Percentiles rank a stretch among this genome's conserved stretches.
Evolutionary conservation across 2,113 vertebrate genomes (phyloP).

Genomic region (Urocolius indicus): DNA sequence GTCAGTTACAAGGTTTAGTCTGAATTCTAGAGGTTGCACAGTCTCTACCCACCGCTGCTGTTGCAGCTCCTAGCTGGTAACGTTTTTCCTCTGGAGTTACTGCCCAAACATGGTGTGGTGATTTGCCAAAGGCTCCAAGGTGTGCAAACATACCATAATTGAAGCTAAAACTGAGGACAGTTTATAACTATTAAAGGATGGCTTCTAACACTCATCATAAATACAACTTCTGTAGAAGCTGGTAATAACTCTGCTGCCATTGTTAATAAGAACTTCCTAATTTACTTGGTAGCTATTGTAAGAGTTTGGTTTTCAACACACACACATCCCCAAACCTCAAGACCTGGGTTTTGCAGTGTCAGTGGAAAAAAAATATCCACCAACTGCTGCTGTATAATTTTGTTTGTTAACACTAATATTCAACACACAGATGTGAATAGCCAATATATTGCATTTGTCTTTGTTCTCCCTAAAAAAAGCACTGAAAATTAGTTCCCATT

Average conservation of each 20-base stretch:
- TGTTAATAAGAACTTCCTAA: not conserved
- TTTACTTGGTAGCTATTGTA: not conserved
- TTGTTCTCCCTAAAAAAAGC: not conserved
- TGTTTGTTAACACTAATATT: not conserved
- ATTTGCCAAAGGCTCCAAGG: not conserved
- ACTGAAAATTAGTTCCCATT: not conserved
- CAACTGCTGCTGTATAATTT: not conserved
- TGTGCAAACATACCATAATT: not conserved
- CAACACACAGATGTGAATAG: not conserved
- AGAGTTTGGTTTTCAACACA: not conserved
- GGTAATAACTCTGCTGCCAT: not conserved
- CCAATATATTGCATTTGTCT: not conserved
- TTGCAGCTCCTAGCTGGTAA: not conserved
- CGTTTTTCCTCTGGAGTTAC: not conserved
- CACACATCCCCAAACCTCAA: not conserved
- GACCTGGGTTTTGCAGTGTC: not conserved
- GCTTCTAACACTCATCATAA: not conserved
- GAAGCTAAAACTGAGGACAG: not conserved
- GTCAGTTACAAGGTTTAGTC: not conserved
- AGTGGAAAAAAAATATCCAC: not conserved
- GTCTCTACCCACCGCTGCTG: not conserved
- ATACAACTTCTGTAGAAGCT: not conserved
- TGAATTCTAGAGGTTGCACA: not conserved
- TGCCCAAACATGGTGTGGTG: not conserved
- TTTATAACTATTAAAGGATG: not conserved